Evolutionary conservation across 2,888 invertebrate species (phyloP), one percentile per base, ranked within the genome.

Genomic region (Dolichopus griseipennis): DNA sequence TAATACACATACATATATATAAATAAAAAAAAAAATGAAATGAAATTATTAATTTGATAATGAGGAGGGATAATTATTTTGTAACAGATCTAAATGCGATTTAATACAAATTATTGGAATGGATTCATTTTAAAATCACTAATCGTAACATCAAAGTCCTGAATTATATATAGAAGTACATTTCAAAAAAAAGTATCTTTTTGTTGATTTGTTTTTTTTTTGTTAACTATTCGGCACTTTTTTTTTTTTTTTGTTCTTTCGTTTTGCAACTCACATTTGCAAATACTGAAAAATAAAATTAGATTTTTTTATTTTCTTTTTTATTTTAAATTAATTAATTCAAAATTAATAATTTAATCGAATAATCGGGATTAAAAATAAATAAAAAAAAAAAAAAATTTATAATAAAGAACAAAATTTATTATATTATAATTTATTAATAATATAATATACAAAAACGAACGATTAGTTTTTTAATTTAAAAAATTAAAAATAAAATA

Each of bases 111-210:
- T 18, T 52, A 52, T 52, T 52, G 52, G 52, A 52, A 52, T 52
- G 52, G 15, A 52, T 52, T 52, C 52, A 52, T 52, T 52, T 52
- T 18, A 52, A n/a, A 52, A 52, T 52, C 52, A 52, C 52, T 52
- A 52, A 52, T 52, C 52, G 52, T 52, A 52, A 52, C 52, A 52
- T 52, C 52, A 52, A 52, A 52, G 52, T 52, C 52, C 52, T 52
- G 52, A 52, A 52, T 15, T 52, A 52, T 52, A 52, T 52, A 52
- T 52, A 52, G 52, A 52, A 52, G n/a, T 52, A 12, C 18, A 52
- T 52, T 52, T 41, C 27, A 15, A 52, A 52, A n/a, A n/a, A n/a
- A n/a, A n/a, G n/a, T n/a, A n/a, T n/a, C 18, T 52, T 52, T 52
- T n/a, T 52, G 9, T 52, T n/a, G 41, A 15, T 52, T 52, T 37